Base-by-base conservation (phyloP, 2,797 vertebrate species). In the Eremophila alpestris region DNA sequence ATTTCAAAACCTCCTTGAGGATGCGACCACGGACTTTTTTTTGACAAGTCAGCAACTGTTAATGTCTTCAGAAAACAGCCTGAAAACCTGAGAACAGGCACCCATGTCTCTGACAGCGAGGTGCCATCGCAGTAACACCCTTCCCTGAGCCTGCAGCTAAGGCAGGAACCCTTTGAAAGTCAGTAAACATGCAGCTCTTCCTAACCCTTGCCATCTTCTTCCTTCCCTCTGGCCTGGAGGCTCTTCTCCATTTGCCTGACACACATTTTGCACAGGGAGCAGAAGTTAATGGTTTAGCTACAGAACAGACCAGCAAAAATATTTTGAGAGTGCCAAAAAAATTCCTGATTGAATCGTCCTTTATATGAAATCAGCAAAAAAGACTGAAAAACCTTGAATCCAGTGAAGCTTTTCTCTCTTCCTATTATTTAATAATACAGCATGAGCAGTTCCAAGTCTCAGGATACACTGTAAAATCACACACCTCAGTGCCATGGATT, bases 21-120 rank as follows among this genome's bases (percentile, higher is more conserved):
- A 63, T 68, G 30, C 27, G 38, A 69, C 36, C 3, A 0, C 36
- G 65, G 49, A 56, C 32, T 59, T 78, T 88, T 92, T 43, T 68
- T 43, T 68, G 87, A 94, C 93, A 93, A 80, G 79, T 94, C 93
- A 90, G 82, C 73, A 91, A 83, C 89, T 55, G 58, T 83, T 85
- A 68, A 60, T 23, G 45, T 52, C 71, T 87, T 77, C 9, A 2
- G 65, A 86, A 93, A 90, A 64, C 73, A 96, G 63, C 59, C 93
- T 80, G 84, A 49, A 74, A 94, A 64, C 27, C 84, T 77, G 82
- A 29, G 70, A 93, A 55, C 20, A 84, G 59, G 23, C 48, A 2
- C 54, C 54, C 20, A 16, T 89, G 56, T 36, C 75, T 91, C 63
- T 70, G 45, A 85, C 71, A 87, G 48, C 18, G 20, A 16, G 0